These are phyloP conservation scores for Hystrix cristata DNA, from an alignment of 2,113 vertebrate species.

Conservation along the genomic window DNA sequence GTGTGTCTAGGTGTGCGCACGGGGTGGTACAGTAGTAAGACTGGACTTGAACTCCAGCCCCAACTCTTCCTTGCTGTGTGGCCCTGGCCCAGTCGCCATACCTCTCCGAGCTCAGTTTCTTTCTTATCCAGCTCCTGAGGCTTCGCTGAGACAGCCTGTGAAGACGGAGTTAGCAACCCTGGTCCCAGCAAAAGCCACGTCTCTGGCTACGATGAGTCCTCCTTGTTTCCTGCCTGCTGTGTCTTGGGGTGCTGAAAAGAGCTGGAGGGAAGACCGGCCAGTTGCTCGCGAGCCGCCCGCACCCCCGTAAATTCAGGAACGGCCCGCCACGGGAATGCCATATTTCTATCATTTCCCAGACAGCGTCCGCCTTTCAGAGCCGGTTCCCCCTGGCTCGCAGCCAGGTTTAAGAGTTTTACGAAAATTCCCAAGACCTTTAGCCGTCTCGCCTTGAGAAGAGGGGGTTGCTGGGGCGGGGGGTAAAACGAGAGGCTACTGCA, in stretches of 20 bases:
- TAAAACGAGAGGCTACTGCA: background rate
- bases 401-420: conserved; percentile 74
- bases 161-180: rapidly evolving
- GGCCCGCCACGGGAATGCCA: conserved; percentile 43
- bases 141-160: background rate
- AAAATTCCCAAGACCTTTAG: conserved; percentile 85
- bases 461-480: background rate
- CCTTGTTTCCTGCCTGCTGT: rapidly evolving
- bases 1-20: background rate
- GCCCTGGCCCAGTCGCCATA: background rate
- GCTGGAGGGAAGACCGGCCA: rapidly evolving
- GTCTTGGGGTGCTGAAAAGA: background rate
- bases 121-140: rapidly evolving
- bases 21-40: rapidly evolving
- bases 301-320: background rate
- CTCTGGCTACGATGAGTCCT: rapidly evolving
- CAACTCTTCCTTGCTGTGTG: background rate
- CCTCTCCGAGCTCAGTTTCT: conserved; percentile 45
- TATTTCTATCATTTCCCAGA: conserved; percentile 77
- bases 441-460: conserved; percentile 71
- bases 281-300: background rate
- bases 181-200: rapidly evolving
- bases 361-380: conserved; percentile 50
- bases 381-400: conserved; percentile 60
- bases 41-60: background rate